Percentiles rank a stretch among this genome's conserved stretches.
Evolutionary conservation across 2,797 vertebrate genomes (phyloP).

Genomic region (Chelmon rostratus): DNA sequence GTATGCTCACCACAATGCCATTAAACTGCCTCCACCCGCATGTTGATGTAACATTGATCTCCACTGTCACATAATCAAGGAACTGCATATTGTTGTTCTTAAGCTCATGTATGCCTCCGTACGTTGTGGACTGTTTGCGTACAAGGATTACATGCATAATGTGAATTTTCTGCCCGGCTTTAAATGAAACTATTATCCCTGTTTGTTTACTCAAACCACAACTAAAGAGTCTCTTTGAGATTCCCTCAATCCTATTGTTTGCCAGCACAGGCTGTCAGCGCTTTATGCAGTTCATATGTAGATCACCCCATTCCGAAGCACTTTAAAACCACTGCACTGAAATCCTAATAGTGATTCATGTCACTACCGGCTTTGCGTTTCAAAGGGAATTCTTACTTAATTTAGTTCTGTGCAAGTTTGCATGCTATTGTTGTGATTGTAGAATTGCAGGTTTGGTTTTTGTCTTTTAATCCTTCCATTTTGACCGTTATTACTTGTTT

Average conservation of each 20-base stretch:
- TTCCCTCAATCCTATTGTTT: conserved; percentile 65
- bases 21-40: conserved; percentile 36
- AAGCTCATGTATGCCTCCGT: conserved; percentile 41
- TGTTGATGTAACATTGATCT: conserved; percentile 40
- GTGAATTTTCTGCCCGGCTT: conserved; percentile 49
- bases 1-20: conserved; percentile 22
- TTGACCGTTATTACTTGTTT: conserved; percentile 17
- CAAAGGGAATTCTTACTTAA: conserved; percentile 17
- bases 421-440: conserved; percentile 1
- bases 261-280: conserved; percentile 46
- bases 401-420: not conserved
- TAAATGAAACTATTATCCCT: conserved; percentile 56
- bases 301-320: conserved; percentile 48
- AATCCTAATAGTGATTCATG: conserved; percentile 43
- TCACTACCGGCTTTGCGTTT: conserved; percentile 19
- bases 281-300: conserved; percentile 67
- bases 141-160: conserved; percentile 60
- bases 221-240: conserved; percentile 55
- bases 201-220: conserved; percentile 66
- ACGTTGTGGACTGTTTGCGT: conserved; percentile 30
- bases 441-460: not conserved
- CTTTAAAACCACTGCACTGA: conserved; percentile 44
- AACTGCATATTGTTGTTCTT: conserved; percentile 39
- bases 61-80: conserved; percentile 46
- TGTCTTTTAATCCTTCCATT: conserved; percentile 12